Evolutionary conservation across 2,797 vertebrate genomes (phyloP).

Genomic region (Poecilia picta): DNA sequence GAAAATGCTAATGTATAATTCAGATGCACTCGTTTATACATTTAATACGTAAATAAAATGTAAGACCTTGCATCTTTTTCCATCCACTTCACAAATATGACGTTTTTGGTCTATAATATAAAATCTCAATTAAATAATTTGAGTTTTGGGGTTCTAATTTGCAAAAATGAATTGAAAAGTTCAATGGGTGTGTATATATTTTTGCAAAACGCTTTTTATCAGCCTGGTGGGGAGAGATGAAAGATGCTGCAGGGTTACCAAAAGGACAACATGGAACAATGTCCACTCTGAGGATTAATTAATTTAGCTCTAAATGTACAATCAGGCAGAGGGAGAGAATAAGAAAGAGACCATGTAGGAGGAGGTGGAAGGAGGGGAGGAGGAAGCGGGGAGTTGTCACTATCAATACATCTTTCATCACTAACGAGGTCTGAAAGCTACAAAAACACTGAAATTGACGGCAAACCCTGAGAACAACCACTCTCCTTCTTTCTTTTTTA

Average conservation of each 20-base stretch:
- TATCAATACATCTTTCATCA: conserved; percentile 77
- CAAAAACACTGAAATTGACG: conserved; percentile 77
- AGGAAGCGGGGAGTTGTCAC: conserved; percentile 65
- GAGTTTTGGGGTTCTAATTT: background rate
- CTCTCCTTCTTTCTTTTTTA: conserved; percentile 55
- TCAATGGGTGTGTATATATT: background rate
- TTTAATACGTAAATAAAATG: background rate
- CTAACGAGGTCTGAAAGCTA: conserved; percentile 82
- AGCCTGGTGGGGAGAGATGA: conserved; percentile 1
- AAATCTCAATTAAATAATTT: background rate
- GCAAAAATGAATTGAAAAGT: background rate
- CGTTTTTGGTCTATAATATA: background rate
- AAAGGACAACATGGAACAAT: conserved; percentile 13
- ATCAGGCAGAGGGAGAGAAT: conserved; percentile 24
- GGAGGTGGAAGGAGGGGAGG: conserved; percentile 40
- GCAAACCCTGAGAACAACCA: conserved; percentile 66
- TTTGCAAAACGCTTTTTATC: background rate
- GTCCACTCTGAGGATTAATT: conserved; percentile 24
- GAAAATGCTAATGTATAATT: background rate
- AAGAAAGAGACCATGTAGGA: conserved; percentile 36
- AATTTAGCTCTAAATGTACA: conserved; percentile 40
- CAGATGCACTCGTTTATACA: background rate
- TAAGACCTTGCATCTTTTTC: background rate
- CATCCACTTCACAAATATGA: background rate
- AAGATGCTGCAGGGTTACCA: background rate